These are phyloP conservation scores for Odontamblyopus rebecca DNA, from an alignment of 2,797 vertebrate genomes.

Conservation along the genomic window DNA sequence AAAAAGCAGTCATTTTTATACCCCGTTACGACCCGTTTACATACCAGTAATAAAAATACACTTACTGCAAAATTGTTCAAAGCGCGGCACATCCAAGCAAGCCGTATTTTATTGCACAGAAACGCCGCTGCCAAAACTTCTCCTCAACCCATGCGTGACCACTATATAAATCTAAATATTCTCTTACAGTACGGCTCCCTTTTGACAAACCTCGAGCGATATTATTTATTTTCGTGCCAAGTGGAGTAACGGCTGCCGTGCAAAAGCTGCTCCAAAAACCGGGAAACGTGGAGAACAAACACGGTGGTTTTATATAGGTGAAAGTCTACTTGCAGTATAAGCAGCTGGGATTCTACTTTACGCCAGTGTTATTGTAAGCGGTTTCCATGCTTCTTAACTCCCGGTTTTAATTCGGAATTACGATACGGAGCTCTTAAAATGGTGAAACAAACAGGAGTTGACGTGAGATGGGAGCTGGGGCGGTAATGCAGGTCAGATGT, in stretches of 20 bases:
- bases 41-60: not conserved
- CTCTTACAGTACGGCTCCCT: not conserved
- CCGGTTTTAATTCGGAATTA: constrained; percentile 63
- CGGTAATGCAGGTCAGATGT: constrained; percentile 67
- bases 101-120: not conserved
- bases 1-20: not conserved
- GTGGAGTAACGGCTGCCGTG: not conserved
- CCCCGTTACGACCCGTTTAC: not conserved
- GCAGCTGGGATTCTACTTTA: constrained; percentile 53
- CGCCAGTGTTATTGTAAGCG: constrained; percentile 67
- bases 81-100: constrained; percentile 1
- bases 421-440: constrained; percentile 48
- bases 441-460: constrained; percentile 41
- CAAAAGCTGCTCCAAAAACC: constrained; percentile 14
- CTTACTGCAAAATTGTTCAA: constrained; percentile 1
- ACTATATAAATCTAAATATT: not conserved
- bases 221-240: constrained; percentile 9
- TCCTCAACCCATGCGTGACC: not conserved
- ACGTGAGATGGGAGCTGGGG: constrained; percentile 47
- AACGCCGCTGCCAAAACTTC: not conserved
- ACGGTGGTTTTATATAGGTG: constrained; percentile 29
- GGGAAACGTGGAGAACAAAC: constrained; percentile 23
- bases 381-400: constrained; percentile 68
- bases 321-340: constrained; percentile 29
- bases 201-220: constrained; percentile 1